Base-by-base conservation (phyloP, 2,113 vertebrate genomes). In the Emberiza fucata region DNA sequence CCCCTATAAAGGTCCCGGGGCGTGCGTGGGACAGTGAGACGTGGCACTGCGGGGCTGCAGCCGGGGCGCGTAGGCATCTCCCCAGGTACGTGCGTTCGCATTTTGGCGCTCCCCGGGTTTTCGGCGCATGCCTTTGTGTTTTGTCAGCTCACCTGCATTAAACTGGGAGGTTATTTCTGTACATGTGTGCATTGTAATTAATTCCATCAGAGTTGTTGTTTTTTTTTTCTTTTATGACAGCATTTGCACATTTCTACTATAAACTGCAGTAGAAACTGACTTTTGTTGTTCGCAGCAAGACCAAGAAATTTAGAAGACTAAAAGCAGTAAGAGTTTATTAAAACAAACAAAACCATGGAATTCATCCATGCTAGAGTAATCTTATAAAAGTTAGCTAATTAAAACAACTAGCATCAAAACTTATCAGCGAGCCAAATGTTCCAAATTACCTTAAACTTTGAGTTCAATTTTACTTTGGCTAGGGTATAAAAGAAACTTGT, bases 11-110 rank as follows among this genome's bases (percentile, higher is more conserved):
- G 20, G 88, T 86, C 86, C 92, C 63, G 75, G 2, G 40, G 37
- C 64, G 63, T 0, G 75, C n/a, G 78, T 5, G 88, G 87, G 66
- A 23, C 81, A 6, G 68, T 47, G 82, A 79, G 89, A 95, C 94
- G 95, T 95, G 96, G 96, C 94, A 73, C 0, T 5, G 70, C 33
- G 37, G 57, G 51, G 83, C 51, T 4, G 78, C 51, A 2, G 80
- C 40, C 5, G 45, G 1, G 87, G n/a, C 11, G 35, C 28, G 28
- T 29, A 7, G 53, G 54, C 92, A 73, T 57, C 76, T 65, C 12
- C 28, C 31, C 81, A 95, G 96, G 96, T 96, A 97, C 39, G 96
- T 96, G 6, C 70, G 68, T 35, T 42, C 8, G 31, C 40, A 4
- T 15, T 61, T 14, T 69, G 19, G 39, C 48, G 21, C 76, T 69